Percentiles rank a stretch among this genome's conserved stretches.
phyloP scores from a whole-genome alignment of 2,888 invertebrate species.

The Trissolcus brochymenae region DNA sequence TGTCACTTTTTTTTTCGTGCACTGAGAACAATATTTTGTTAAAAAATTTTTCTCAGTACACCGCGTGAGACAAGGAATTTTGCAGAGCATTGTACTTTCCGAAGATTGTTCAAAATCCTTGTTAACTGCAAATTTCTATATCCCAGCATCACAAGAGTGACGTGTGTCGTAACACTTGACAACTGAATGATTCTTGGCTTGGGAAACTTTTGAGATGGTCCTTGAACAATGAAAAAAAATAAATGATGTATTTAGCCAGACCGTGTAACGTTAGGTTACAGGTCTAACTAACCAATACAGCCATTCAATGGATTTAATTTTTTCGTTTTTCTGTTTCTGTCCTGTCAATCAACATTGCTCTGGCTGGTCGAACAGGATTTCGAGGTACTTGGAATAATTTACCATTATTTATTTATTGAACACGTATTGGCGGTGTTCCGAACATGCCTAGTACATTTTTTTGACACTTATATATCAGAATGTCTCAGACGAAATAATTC shows the following conservation, averaged over 20 bases:
- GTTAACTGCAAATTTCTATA: too few relatives aligned
- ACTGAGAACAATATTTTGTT: background rate
- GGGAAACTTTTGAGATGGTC: slow-evolving; percentile 79
- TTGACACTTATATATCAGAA: slow-evolving; percentile 35
- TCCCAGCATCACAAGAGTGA: slow-evolving; percentile 14
- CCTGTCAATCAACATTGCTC: slow-evolving; percentile 82
- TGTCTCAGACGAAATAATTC: background rate
- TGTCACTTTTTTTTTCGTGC: background rate
- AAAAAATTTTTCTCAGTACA: background rate
- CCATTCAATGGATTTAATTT: slow-evolving; percentile 66
- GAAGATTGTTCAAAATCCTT: too few relatives aligned
- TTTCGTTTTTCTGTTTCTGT: slow-evolving; percentile 81
- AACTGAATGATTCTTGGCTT: slow-evolving; percentile 67
- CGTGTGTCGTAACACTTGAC: slow-evolving; percentile 31
- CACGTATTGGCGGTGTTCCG: slow-evolving; percentile 71
- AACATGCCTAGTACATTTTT: slow-evolving; percentile 68
- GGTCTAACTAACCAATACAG: slow-evolving; percentile 51
- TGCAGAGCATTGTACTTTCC: too few relatives aligned
- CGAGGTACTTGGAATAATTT: slow-evolving; percentile 82
- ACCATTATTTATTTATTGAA: slow-evolving; percentile 72
- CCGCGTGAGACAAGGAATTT: too few relatives aligned
- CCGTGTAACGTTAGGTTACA: slow-evolving; percentile 48
- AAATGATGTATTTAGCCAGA: slow-evolving; percentile 48
- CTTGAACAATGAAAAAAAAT: slow-evolving; percentile 74
- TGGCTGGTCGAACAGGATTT: slow-evolving; percentile 87